Evolutionary conservation across 2,888 invertebrate species (phyloP).

Genomic region (Bedellia somnulentella): DNA sequence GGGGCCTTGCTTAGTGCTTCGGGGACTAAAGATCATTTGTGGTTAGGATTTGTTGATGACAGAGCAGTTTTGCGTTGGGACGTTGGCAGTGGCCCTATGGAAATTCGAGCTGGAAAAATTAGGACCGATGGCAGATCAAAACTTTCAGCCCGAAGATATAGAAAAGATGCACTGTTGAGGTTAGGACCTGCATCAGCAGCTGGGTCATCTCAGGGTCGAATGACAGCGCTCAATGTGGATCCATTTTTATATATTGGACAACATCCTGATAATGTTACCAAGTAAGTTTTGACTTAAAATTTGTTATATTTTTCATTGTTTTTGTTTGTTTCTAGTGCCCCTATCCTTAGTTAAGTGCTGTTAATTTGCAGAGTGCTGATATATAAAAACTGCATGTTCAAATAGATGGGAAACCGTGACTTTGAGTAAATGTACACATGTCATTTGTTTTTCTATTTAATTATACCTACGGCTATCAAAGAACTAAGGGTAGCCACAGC

Average conservation of each 20-base stretch:
- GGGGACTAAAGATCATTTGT: conserved; percentile 44
- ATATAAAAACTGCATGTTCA: too few relatives aligned
- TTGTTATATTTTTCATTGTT: not conserved
- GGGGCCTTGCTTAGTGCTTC: conserved; percentile 40
- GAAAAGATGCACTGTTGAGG: conserved; percentile 41
- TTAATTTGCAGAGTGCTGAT: too few relatives aligned
- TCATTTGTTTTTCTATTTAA: too few relatives aligned
- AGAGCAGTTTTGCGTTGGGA: conserved; percentile 40
- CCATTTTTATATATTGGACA: conserved; percentile 40
- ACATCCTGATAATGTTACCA: conserved; percentile 42
- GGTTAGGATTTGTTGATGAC: conserved; percentile 41
- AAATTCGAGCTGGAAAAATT: conserved; percentile 35
- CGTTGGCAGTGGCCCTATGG: conserved; percentile 39
- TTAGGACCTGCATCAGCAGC: conserved; percentile 30
- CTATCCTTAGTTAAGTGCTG: not conserved
- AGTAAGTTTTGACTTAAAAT: conserved; percentile 20
- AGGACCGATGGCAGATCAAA: conserved; percentile 34
- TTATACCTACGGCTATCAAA: too few relatives aligned
- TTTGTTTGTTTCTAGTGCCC: too few relatives aligned
- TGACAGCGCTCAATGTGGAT: conserved; percentile 44
- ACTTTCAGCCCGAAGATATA: conserved; percentile 41
- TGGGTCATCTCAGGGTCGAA: conserved; percentile 36
- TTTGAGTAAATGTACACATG: too few relatives aligned
- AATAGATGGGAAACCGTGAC: too few relatives aligned
- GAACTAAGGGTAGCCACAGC: too few relatives aligned